phyloP scores from a whole-genome alignment of 2,888 invertebrate species.

The Phrixothrix hirtus region DNA sequence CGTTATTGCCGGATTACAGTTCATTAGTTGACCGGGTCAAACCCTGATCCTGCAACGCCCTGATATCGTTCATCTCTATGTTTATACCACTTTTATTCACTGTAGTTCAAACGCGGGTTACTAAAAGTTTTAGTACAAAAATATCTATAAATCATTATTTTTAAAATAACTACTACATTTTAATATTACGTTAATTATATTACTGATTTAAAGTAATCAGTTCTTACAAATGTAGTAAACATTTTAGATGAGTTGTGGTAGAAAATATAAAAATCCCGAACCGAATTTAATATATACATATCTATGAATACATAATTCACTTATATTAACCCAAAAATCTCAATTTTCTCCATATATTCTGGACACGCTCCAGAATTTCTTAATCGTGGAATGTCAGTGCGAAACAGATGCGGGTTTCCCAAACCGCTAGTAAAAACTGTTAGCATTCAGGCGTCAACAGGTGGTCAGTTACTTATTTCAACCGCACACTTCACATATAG shows the following conservation, averaged over 20 bases:
- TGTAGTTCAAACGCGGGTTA: too few relatives aligned
- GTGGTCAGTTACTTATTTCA: constrained; percentile 35
- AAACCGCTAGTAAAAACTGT: constrained; percentile 30
- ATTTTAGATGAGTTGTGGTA: too few relatives aligned
- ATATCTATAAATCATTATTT: too few relatives aligned
- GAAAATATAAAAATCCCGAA: too few relatives aligned
- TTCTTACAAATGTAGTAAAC: too few relatives aligned
- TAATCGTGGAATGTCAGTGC: constrained; percentile 27
- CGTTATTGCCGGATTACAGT: constrained; percentile 54
- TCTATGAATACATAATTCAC: constrained; percentile 20
- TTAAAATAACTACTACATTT: too few relatives aligned
- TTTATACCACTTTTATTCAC: too few relatives aligned
- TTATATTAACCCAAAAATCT: constrained; percentile 26
- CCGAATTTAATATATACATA: neutral
- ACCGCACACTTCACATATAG: constrained; percentile 24
- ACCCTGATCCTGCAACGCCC: constrained; percentile 26
- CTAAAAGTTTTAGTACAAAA: too few relatives aligned
- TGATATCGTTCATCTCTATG: constrained; percentile 21
- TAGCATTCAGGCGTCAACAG: constrained; percentile 31
- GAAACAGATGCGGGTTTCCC: constrained; percentile 31
- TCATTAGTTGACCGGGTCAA: constrained; percentile 54
- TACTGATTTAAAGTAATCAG: too few relatives aligned
- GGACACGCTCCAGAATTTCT: constrained; percentile 34
- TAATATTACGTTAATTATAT: too few relatives aligned
- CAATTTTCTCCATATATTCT: constrained; percentile 24